Conservation (phyloP, 2,888 invertebrate species). For the Nomada ferruginata region DNA sequence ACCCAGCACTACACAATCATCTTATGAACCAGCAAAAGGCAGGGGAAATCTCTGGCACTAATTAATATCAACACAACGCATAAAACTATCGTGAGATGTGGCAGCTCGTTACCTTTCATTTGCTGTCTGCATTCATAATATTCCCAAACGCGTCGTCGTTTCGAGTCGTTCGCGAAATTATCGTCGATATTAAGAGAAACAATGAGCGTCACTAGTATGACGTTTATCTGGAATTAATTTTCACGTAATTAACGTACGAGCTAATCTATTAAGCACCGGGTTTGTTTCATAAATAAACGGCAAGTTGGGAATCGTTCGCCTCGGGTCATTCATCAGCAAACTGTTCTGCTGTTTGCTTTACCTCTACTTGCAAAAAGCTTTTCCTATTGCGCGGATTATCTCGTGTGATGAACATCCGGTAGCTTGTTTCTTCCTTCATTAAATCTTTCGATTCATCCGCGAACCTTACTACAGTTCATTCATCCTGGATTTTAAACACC, state of each 20-base stretch:
- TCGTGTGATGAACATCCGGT: slow-evolving; percentile 3
- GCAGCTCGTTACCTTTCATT: too few species aligned
- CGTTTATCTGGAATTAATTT: neutral
- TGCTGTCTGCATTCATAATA: neutral
- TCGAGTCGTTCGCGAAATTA: neutral
- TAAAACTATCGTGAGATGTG: too few species aligned
- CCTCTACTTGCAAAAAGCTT: neutral
- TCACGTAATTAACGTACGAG: slow-evolving; percentile 7
- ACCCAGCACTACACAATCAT: too few species aligned
- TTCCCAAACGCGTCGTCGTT: neutral
- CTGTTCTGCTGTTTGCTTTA: neutral
- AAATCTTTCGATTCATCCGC: slow-evolving; percentile 1
- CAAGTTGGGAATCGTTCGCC: neutral
- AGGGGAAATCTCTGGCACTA: too few species aligned
- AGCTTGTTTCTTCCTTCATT: slow-evolving; percentile 1
- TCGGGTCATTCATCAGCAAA: neutral
- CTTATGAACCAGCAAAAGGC: too few species aligned
- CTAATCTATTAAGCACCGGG: neutral
- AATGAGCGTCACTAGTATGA: neutral
- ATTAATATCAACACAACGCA: too few species aligned
- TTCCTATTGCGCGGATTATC: slow-evolving; percentile 3
- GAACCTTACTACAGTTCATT: slow-evolving; percentile 2
- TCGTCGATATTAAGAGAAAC: neutral
- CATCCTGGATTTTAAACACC: neutral
- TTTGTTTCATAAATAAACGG: neutral